Conservation (phyloP, 2,888 invertebrate genomes). For the Kuschelorhynchus macadamiae region DNA sequence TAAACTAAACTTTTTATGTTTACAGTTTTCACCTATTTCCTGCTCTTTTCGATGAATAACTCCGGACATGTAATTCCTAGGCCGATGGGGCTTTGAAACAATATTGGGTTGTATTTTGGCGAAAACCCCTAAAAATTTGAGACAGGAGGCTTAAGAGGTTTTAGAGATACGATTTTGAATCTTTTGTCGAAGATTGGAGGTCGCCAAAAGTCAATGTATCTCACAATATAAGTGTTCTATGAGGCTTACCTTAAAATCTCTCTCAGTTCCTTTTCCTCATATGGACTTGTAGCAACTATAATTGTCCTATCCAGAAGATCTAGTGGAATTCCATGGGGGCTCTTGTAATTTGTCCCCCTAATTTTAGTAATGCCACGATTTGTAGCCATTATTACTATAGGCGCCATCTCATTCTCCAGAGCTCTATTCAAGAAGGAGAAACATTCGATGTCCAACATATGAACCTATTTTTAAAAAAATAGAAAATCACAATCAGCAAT, state of each 20-base stretch:
- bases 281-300: constrained; percentile 92
- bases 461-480: constrained; percentile 75
- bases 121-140: too few species aligned
- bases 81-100: too few species aligned
- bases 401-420: constrained; percentile 96
- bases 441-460: constrained; percentile 99
- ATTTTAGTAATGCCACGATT: constrained; percentile 96
- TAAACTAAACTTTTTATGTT: too few species aligned
- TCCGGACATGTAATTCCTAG: too few species aligned
- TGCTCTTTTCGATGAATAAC: too few species aligned
- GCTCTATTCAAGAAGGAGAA: constrained; percentile 98
- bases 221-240: too few species aligned
- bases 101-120: too few species aligned
- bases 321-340: constrained; percentile 98
- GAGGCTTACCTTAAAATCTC: constrained; percentile 82
- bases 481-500: too few species aligned
- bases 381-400: constrained; percentile 98
- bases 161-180: too few species aligned
- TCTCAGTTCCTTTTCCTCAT: constrained; percentile 88
- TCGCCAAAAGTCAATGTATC: neutral
- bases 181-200: too few species aligned
- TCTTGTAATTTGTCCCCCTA: constrained; percentile 84
- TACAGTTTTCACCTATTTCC: too few species aligned
- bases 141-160: too few species aligned
- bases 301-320: constrained; percentile 96